phyloP scores from a whole-genome alignment of 2,888 invertebrate genomes.

The Phortica magna region DNA sequence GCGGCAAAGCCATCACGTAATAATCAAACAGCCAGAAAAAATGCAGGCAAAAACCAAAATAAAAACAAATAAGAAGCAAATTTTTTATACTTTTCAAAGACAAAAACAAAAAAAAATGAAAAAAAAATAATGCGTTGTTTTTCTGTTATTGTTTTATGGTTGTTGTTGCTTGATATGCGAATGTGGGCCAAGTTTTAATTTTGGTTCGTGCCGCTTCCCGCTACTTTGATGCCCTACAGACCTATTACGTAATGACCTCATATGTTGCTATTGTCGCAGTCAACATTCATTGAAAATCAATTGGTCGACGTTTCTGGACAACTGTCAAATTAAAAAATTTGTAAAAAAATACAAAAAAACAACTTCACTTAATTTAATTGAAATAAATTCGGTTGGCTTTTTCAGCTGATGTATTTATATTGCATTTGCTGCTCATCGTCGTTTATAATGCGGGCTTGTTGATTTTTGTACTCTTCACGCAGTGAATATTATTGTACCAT shows the following conservation, averaged over 20 bases:
- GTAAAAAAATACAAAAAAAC: too few species aligned
- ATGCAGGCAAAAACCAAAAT: conserved; percentile 37
- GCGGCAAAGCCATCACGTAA: conserved; percentile 68
- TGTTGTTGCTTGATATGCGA: neutral
- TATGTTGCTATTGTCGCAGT: neutral
- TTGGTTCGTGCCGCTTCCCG: neutral
- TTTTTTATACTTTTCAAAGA: conserved; percentile 41
- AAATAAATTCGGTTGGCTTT: too few species aligned
- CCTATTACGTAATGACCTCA: conserved; percentile 6
- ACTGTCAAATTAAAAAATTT: neutral
- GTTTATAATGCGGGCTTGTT: too few species aligned
- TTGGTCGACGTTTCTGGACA: neutral
- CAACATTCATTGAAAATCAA: neutral
- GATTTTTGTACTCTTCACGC: too few species aligned
- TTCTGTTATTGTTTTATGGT: neutral
- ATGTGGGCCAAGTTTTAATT: neutral
- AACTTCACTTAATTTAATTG: too few species aligned
- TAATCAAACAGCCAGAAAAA: conserved; percentile 50
- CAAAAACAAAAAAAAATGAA: conserved; percentile 49
- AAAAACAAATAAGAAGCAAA: conserved; percentile 44
- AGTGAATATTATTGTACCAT: too few species aligned
- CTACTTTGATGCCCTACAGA: too few species aligned
- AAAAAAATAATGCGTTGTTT: neutral
- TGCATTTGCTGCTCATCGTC: too few species aligned
- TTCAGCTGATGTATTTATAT: too few species aligned